Evolutionary conservation across 2,888 invertebrate species (phyloP).

Genomic region (Nebria salina): DNA sequence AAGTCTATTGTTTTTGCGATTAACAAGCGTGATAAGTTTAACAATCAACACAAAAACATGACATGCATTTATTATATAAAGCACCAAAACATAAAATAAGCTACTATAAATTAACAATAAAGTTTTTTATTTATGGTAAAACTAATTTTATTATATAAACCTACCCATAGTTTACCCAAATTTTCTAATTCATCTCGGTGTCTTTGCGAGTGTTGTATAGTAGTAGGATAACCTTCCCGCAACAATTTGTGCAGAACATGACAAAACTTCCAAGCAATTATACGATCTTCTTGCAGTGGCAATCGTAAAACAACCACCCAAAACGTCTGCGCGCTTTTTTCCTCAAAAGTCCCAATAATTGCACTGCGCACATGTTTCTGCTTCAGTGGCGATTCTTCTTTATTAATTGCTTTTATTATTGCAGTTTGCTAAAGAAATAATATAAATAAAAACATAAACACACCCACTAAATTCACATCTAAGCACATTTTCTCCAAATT

Average conservation of each 20-base stretch:
- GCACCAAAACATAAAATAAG: too few relatives aligned
- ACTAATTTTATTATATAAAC: slow-evolving; percentile 49
- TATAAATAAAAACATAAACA: slow-evolving; percentile 23
- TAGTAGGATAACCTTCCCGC: slow-evolving; percentile 92
- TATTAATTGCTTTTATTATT: slow-evolving; percentile 93
- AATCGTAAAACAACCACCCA: slow-evolving; percentile 78
- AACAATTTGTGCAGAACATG: slow-evolving; percentile 96
- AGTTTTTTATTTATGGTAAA: not conserved
- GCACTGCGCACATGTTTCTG: slow-evolving; percentile 98
- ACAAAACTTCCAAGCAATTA: slow-evolving; percentile 99
- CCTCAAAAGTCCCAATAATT: slow-evolving; percentile 94
- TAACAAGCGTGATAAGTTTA: not conserved
- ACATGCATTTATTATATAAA: too few relatives aligned
- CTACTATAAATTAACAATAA: not conserved
- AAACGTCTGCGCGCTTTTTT: slow-evolving; percentile 90
- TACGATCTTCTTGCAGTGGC: slow-evolving; percentile 90
- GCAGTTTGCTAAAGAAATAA: slow-evolving; percentile 76
- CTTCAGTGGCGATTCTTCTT: slow-evolving; percentile 92
- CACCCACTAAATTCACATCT: too few relatives aligned
- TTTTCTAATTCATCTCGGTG: slow-evolving; percentile 84
- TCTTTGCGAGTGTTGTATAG: slow-evolving; percentile 84
- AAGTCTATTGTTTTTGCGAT: not conserved
- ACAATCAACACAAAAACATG: not conserved
- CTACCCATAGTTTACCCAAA: slow-evolving; percentile 91
- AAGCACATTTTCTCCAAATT: too few relatives aligned